Evolutionary conservation across 2,888 invertebrate species (phyloP), one percentile per base, ranked within the genome.

Genomic region (Amiota communis): DNA sequence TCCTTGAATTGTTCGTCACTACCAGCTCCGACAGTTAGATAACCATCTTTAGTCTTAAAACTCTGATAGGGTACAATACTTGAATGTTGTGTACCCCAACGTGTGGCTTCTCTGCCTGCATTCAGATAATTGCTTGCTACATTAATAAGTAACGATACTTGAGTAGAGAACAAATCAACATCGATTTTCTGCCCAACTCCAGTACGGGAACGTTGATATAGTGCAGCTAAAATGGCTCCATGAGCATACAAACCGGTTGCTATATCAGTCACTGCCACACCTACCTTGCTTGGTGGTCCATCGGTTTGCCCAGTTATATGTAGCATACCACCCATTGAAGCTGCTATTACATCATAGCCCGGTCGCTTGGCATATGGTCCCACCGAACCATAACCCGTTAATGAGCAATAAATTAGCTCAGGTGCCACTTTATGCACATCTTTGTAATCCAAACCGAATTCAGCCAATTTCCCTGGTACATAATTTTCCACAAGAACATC

Each of bases 281-380:
- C 98, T 13, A 95, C 94, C 90, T 98, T 98, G 76, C 95, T 95
- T 0, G 98, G 98, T 57, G 93, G 94, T 0, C 97, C 97, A 81
- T 93, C 90, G 80, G 91, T 91, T 67, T 96, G 94, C 0, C 99
- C 99, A 0, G 99, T 99, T 36, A 96, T 94, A 85, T 97, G 93
- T 36, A 98, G 84, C 0, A 98, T 91, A 0, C 99, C 98, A 4
- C 97, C 98, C 81, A 97, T 92, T 0, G 98, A 98, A 13, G 97
- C 94, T 1, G 97, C 98, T 79, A 99, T 96, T 0, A 97, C 97
- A 91, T 99, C 99, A 89, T 98, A 98, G 2, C 99, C 99, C n/a
- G 97, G 96, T 80, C 95, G 93, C 23, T 92, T 91, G 3, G 92
- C 91, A 90, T 98, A 98, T 0, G 97, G 98, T 0, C 99, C 98